Evolutionary conservation across 2,888 invertebrate genomes (phyloP).

Genomic region (Crematogaster levior): DNA sequence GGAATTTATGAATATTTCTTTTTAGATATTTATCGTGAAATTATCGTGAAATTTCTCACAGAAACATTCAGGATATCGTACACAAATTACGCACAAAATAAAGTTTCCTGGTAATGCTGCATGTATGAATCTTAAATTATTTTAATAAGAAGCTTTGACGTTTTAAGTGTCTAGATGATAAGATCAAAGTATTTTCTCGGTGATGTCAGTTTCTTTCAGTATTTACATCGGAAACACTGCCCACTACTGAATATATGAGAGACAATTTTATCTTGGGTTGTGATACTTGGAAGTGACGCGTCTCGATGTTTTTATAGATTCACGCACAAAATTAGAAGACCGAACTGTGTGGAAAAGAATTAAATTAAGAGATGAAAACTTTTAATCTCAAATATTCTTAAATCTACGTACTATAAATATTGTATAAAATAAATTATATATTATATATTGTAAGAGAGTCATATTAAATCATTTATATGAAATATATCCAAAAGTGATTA

Average conservation of each 20-base stretch:
- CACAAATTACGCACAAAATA: slow-evolving; percentile 29
- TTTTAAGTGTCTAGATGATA: slow-evolving; percentile 80
- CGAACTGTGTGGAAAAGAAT: slow-evolving; percentile 57
- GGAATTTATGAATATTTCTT: not conserved
- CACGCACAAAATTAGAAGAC: slow-evolving; percentile 79
- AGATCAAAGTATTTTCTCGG: slow-evolving; percentile 81
- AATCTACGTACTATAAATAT: not conserved
- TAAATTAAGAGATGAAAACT: not conserved
- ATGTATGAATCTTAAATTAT: slow-evolving; percentile 75
- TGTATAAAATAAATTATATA: not conserved
- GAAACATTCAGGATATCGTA: slow-evolving; percentile 23
- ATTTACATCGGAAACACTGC: slow-evolving; percentile 80
- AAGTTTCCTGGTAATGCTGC: slow-evolving; percentile 57
- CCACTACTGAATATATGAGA: slow-evolving; percentile 35
- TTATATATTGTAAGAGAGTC: not conserved
- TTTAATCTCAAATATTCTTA: not conserved
- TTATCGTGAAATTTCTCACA: slow-evolving; percentile 4
- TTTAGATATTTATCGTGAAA: not conserved
- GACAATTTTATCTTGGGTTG: slow-evolving; percentile 68
- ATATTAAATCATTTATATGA: not conserved
- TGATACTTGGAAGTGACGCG: slow-evolving; percentile 66
- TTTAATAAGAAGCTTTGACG: slow-evolving; percentile 81
- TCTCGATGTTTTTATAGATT: slow-evolving; percentile 81
- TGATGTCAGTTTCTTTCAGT: slow-evolving; percentile 77
- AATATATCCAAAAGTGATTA: not conserved